Percentiles rank a stretch among this genome's conserved stretches.
phyloP scores from a whole-genome alignment of 2,113 vertebrate species.

The Sorex fumeus region DNA sequence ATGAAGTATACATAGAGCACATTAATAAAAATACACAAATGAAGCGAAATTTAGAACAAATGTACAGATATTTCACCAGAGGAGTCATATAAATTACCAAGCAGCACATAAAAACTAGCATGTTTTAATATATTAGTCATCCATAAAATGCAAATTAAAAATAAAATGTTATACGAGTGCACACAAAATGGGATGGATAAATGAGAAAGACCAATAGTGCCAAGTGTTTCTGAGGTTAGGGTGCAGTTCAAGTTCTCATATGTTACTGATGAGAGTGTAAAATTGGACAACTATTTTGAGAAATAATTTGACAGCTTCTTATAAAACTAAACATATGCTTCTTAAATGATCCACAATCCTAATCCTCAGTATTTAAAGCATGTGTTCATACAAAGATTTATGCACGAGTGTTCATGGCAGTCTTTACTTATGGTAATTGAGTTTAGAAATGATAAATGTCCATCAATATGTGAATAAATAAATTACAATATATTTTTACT shows the following conservation, averaged over 20 bases:
- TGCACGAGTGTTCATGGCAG: background rate
- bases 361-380: background rate
- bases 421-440: background rate
- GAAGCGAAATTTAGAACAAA: background rate
- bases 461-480: background rate
- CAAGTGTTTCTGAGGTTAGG: background rate
- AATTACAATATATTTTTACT: background rate
- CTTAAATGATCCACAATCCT: background rate
- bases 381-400: background rate
- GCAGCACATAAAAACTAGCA: background rate
- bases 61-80: background rate
- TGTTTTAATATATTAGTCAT: background rate
- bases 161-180: background rate
- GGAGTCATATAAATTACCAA: background rate
- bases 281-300: background rate
- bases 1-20: background rate
- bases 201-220: background rate
- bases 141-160: background rate
- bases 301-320: background rate
- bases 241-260: background rate
- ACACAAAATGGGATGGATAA: background rate
- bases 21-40: background rate
- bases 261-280: background rate
- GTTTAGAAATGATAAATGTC: background rate
- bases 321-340: background rate